A percentile compares a stretch with the other conserved stretches of the same genome.
Conservation (phyloP, 2,888 invertebrate species). For the Limulus polyphemus region DNA sequence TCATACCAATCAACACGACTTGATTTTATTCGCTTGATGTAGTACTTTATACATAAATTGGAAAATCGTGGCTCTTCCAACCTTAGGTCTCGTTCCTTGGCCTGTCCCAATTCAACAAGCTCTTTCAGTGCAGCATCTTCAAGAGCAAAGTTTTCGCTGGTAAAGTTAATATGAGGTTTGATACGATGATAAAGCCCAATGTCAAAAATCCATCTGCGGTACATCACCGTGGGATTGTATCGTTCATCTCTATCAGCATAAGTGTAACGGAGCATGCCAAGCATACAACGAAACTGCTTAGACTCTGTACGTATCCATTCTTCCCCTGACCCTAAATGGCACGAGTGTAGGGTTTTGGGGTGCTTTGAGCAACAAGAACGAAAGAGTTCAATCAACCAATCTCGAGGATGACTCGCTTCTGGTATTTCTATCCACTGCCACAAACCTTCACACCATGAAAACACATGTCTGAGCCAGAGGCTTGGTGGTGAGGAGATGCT, state of each 20-base stretch:
- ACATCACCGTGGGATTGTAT: conserved; percentile 12
- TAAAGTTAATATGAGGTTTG: conserved; percentile 3
- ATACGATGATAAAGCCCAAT: conserved; percentile 13
- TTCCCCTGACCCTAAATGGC: conserved; percentile 11
- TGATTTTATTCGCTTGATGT: conserved; percentile 6
- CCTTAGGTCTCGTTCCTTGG: conserved; percentile 13
- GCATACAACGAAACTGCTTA: conserved; percentile 9
- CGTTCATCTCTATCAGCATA: conserved; percentile 9
- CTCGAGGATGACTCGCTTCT: conserved; percentile 5
- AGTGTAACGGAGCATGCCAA: conserved; percentile 8
- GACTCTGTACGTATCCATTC: conserved; percentile 12
- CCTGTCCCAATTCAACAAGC: conserved; percentile 12
- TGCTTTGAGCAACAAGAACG: not conserved
- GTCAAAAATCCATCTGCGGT: conserved; percentile 17
- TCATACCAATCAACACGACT: not conserved
- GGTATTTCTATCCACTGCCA: conserved; percentile 11
- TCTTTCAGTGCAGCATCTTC: not conserved
- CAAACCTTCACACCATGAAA: conserved; percentile 13
- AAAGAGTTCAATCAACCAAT: conserved; percentile 13
- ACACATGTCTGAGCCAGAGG: conserved; percentile 11
- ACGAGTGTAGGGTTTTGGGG: conserved; percentile 5
- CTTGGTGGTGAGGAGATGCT: conserved; percentile 8
- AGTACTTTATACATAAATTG: conserved; percentile 11
- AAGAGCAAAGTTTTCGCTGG: conserved; percentile 1
- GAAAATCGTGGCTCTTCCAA: conserved; percentile 10